phyloP scores from a whole-genome alignment of 2,113 vertebrate species.

The Mus pahari region DNA sequence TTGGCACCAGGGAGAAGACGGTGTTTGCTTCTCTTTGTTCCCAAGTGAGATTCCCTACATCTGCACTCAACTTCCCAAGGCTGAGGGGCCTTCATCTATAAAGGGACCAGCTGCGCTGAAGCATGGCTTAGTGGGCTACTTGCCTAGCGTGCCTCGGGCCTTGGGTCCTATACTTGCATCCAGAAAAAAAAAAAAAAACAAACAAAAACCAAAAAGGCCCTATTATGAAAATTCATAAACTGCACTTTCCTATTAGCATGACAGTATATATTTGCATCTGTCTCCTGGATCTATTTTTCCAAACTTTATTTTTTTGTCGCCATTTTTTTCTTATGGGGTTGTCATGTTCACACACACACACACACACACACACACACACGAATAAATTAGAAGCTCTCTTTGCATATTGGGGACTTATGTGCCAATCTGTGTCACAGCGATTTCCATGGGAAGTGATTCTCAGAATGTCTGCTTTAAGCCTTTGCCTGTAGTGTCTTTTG shows the following conservation, averaged over 20 bases:
- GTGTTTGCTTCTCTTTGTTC: background rate
- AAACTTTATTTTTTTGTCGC: background rate
- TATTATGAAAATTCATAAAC: constrained; percentile 14
- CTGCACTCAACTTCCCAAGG: background rate
- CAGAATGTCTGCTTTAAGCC: background rate
- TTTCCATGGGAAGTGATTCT: constrained; percentile 5
- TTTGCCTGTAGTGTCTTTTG: background rate
- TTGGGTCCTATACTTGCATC: background rate
- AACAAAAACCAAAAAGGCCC: background rate
- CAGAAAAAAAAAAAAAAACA: background rate
- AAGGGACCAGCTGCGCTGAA: background rate
- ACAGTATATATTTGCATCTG: background rate
- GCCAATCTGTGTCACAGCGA: constrained; percentile 24
- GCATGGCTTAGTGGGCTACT: background rate
- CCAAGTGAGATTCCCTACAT: background rate
- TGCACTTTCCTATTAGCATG: background rate
- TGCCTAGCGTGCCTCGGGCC: background rate
- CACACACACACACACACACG: background rate
- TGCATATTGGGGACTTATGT: background rate
- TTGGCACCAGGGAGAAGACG: background rate
- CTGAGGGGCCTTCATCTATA: background rate
- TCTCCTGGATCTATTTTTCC: background rate
- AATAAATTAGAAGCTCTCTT: constrained; percentile 36
- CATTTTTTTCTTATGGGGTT: background rate
- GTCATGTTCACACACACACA: background rate